Evolutionary conservation across 2,888 invertebrate species (phyloP), one percentile per base, ranked within the genome.

Genomic region (Lomographa bimaculata): DNA sequence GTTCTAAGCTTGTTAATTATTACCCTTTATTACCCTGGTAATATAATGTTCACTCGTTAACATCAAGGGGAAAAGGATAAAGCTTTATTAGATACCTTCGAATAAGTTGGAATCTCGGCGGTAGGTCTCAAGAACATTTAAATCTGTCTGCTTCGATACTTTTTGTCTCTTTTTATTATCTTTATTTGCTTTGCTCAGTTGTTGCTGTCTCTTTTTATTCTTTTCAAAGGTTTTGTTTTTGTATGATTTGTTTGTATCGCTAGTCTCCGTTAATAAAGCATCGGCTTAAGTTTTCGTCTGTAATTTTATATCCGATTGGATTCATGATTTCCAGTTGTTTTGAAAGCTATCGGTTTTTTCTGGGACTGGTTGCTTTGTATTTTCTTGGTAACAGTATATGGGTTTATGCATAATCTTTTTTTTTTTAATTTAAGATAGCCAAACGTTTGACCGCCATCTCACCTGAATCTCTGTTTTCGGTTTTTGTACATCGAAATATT

Each of bases 51-150:
- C 7, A 24, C 17, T 16, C 32, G 32, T 33, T 18, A 33, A 34
- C 18, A 33, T 28, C 11, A 21, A 28, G 23, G 17, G 27, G 8
- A 12, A 12, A 2, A 20, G 11, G 10, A 12, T 24, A 25, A 28
- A 23, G 16, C 6, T 32, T 11, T 3, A 25, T 17, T 30, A 41
- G 8, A 35, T 42, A 23, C 27, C n/a, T 33, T 30, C 18, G 9
- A 11, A 43, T 37, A 27, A 18, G 26, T 11, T 16, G 14, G 5
- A 35, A 26, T 11, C 42, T 11, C 42, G 62, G 78, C 71, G 78
- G 79, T 72, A 69, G 79, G 71, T 75, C 70, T 52, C 74, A 80
- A 78, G 74, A 70, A 72, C 76, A 74, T 78, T 78, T 71, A 71
- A 73, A 79, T 14, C 14, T 14, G 14, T 14, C 14, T 14, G 14